A percentile compares a stretch with the other conserved stretches of the same genome.
phyloP scores from a whole-genome alignment of 2,888 invertebrate genomes.

The Microchrysa polita region DNA sequence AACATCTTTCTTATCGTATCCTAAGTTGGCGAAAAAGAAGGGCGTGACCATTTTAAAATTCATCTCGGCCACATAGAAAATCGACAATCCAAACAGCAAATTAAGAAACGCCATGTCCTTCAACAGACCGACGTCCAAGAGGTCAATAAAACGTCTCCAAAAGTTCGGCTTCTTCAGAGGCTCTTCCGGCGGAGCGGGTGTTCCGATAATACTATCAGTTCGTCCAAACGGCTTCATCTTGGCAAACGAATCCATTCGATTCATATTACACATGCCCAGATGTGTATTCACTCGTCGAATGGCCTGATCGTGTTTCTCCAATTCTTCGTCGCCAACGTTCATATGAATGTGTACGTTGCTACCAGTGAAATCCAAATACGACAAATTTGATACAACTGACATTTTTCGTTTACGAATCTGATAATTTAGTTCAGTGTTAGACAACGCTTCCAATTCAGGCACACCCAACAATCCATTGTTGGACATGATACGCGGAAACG shows the following conservation, averaged over 20 bases:
- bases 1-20: slow-evolving; percentile 73
- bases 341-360: slow-evolving; percentile 77
- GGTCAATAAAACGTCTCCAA: slow-evolving; percentile 69
- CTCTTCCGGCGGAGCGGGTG: slow-evolving; percentile 36
- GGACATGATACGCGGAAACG: slow-evolving; percentile 64
- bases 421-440: slow-evolving; percentile 66
- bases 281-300: slow-evolving; percentile 61
- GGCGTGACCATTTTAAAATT: slow-evolving; percentile 80
- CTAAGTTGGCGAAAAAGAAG: slow-evolving; percentile 72
- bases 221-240: slow-evolving; percentile 58
- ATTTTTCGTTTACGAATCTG: slow-evolving; percentile 69
- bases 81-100: slow-evolving; percentile 75
- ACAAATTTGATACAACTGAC: slow-evolving; percentile 77
- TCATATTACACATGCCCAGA: slow-evolving; percentile 58
- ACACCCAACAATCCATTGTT: slow-evolving; percentile 56
- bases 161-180: slow-evolving; percentile 62
- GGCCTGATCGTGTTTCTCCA: slow-evolving; percentile 62
- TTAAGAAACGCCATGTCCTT: slow-evolving; percentile 79
- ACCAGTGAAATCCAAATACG: slow-evolving; percentile 79
- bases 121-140: slow-evolving; percentile 77
- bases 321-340: slow-evolving; percentile 66
- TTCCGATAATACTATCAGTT: slow-evolving; percentile 47
- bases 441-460: slow-evolving; percentile 56
- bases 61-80: slow-evolving; percentile 79
- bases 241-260: slow-evolving; percentile 62